These are phyloP conservation scores for Aphis craccivora DNA, from an alignment of 1,140 invertebrate genomes.

Conservation along the genomic window DNA sequence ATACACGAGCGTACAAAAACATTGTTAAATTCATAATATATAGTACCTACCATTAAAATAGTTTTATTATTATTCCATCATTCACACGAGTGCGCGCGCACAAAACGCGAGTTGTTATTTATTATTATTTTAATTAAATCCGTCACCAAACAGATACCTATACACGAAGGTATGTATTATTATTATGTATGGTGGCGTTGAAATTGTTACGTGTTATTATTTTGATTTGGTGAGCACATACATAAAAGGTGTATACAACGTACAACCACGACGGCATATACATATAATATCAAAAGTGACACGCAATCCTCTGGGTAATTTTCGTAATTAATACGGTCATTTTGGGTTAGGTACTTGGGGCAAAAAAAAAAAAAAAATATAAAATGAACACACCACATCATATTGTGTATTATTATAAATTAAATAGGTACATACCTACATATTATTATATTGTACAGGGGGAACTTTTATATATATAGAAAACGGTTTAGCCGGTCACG, in stretches of 20 bases:
- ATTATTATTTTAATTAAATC: neutral
- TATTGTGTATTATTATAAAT: neutral
- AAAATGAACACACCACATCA: neutral
- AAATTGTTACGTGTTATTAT: neutral
- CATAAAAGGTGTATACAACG: neutral
- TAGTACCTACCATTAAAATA: neutral
- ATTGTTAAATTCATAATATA: neutral
- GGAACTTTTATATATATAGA: neutral
- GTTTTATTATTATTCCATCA: neutral
- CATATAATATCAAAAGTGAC: neutral
- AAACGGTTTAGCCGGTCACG: neutral
- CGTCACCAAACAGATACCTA: neutral
- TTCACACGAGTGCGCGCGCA: neutral
- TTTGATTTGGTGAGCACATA: neutral
- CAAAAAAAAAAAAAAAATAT: neutral
- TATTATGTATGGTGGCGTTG: neutral
- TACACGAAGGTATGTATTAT: neutral
- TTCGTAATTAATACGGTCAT: slow-evolving; percentile 39
- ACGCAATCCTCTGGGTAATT: slow-evolving; percentile 23
- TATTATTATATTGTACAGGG: neutral
- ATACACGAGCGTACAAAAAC: neutral
- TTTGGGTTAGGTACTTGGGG: neutral
- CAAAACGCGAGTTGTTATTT: neutral
- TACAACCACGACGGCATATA: neutral
- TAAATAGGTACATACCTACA: neutral